A percentile compares a stretch with the other conserved stretches of the same genome.
Evolutionary conservation across 2,888 invertebrate species (phyloP).

Genomic region (Octodonta nipae): DNA sequence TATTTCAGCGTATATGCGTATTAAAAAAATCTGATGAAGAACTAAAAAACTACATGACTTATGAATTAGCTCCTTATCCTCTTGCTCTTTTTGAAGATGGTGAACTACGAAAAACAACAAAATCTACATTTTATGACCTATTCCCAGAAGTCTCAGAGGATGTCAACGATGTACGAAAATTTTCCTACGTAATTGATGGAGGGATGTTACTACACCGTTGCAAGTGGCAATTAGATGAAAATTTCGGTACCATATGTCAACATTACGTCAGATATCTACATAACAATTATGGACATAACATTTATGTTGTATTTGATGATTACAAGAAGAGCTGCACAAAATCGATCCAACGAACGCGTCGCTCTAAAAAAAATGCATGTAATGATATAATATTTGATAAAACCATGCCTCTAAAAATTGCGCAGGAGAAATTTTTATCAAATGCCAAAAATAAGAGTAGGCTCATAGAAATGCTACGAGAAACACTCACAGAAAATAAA

Average conservation of each 20-base stretch:
- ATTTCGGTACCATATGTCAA: conserved; percentile 3
- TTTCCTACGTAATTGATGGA: conserved; percentile 6
- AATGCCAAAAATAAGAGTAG: conserved; percentile 8
- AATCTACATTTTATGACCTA: conserved; percentile 6
- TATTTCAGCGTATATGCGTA: conserved; percentile 7
- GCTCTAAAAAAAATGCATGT: conserved; percentile 4
- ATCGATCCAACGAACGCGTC: conserved; percentile 4
- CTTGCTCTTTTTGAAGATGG: conserved; percentile 6
- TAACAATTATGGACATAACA: conserved; percentile 3
- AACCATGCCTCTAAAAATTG: conserved; percentile 6
- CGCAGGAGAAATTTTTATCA: conserved; percentile 6
- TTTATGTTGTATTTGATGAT: conserved; percentile 5
- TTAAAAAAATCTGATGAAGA: conserved; percentile 6
- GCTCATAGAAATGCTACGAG: conserved; percentile 6
- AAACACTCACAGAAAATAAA: conserved; percentile 4
- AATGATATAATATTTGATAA: conserved; percentile 5
- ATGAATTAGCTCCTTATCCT: conserved; percentile 7
- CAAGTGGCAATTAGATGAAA: conserved; percentile 4
- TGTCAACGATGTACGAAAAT: conserved; percentile 6
- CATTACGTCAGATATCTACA: conserved; percentile 5
- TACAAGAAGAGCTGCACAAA: conserved; percentile 4
- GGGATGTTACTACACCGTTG: conserved; percentile 3
- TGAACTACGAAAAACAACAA: conserved; percentile 8
- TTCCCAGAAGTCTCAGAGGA: conserved; percentile 2
- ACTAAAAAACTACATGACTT: conserved; percentile 6